phyloP scores from a whole-genome alignment of 2,888 invertebrate species.

The Dasysyrphus tricinctus region DNA sequence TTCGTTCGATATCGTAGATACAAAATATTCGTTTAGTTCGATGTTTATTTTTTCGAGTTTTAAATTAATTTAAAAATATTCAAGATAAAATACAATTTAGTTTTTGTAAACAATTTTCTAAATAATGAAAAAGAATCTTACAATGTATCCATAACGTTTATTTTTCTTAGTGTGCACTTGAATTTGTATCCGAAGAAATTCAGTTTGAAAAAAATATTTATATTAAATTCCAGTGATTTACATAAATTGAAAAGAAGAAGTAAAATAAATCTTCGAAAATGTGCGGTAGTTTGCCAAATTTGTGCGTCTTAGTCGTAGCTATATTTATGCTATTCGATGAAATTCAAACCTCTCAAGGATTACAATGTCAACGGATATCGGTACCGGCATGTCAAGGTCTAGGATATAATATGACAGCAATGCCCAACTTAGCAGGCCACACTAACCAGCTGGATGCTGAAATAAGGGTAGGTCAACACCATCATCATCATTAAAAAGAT shows the following conservation, averaged over 20 bases:
- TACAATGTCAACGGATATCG: slow-evolving; percentile 91
- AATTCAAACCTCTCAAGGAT: slow-evolving; percentile 79
- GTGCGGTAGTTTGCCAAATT: slow-evolving; percentile 47
- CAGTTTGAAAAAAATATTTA: background rate
- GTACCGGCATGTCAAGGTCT: slow-evolving; percentile 92
- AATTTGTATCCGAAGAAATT: slow-evolving; percentile 11
- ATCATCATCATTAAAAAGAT: background rate
- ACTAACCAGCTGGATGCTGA: slow-evolving; percentile 92
- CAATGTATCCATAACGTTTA: slow-evolving; percentile 36
- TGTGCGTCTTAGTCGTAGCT: slow-evolving; percentile 44
- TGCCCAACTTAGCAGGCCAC: slow-evolving; percentile 94
- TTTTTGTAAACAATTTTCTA: slow-evolving; percentile 26
- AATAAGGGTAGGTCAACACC: slow-evolving; percentile 87
- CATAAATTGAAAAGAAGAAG: slow-evolving; percentile 7
- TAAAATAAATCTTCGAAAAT: slow-evolving; percentile 38
- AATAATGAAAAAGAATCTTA: slow-evolving; percentile 7
- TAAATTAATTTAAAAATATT: slow-evolving; percentile 1
- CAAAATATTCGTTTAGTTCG: slow-evolving; percentile 40
- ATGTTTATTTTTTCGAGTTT: background rate
- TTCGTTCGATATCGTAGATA: slow-evolving; percentile 51
- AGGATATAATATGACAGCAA: slow-evolving; percentile 92
- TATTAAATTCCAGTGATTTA: slow-evolving; percentile 41
- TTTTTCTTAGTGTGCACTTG: background rate
- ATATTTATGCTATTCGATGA: slow-evolving; percentile 40
- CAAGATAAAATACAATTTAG: background rate